These are phyloP conservation scores for Excalfactoria chinensis DNA, from an alignment of 2,113 vertebrate genomes.

Conservation along the genomic window DNA sequence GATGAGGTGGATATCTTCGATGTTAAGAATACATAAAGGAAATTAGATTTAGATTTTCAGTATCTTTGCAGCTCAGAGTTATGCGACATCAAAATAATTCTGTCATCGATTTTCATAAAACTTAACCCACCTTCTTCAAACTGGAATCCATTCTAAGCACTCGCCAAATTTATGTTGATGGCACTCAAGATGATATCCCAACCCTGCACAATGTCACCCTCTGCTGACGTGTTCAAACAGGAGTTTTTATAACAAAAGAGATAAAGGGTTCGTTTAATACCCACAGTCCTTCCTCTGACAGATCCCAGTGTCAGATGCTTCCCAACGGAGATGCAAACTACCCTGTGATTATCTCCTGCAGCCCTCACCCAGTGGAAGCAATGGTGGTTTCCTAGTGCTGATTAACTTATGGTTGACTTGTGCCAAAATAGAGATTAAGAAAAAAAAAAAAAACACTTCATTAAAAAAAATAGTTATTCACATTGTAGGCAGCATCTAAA, in stretches of 20 bases:
- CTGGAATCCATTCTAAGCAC: neutral
- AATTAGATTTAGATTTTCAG: neutral
- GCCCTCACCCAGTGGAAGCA: neutral
- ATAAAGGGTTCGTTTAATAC: neutral
- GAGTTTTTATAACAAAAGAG: neutral
- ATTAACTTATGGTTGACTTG: neutral
- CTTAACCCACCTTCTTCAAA: rapidly evolving
- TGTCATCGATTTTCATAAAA: neutral
- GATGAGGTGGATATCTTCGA: rapidly evolving
- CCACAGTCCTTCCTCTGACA: neutral
- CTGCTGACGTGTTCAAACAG: constrained; percentile 49
- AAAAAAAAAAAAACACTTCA: neutral
- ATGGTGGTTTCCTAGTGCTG: neutral
- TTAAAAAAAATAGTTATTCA: neutral
- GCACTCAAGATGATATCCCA: neutral
- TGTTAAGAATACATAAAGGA: neutral
- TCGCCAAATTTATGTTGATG: neutral
- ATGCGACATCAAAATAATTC: neutral
- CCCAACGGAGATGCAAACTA: rapidly evolving
- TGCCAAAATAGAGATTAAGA: neutral
- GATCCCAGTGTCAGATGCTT: neutral
- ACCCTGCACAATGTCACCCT: constrained; percentile 55
- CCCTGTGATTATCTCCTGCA: neutral
- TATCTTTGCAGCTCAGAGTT: neutral
- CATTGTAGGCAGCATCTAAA: rapidly evolving